Percentiles rank a stretch among this genome's conserved stretches.
These are phyloP conservation scores for Rhineura floridana DNA, from an alignment of 2,113 vertebrate genomes.

Conservation along the genomic window DNA sequence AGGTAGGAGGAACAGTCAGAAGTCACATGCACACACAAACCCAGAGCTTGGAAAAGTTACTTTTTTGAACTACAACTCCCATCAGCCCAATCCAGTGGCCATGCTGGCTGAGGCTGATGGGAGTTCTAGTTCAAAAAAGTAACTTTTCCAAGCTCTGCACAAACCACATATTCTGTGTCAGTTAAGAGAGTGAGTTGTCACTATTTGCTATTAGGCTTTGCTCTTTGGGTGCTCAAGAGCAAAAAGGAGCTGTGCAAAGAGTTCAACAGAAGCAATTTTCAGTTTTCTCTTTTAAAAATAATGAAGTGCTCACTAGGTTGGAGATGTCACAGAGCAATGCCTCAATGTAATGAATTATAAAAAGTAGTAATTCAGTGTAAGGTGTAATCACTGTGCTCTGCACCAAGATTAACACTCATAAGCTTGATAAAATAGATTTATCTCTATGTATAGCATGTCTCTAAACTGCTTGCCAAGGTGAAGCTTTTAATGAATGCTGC, in stretches of 20 bases:
- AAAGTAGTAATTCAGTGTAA: conserved; percentile 51
- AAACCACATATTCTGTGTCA: neutral
- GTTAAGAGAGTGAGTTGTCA: neutral
- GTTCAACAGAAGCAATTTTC: conserved; percentile 36
- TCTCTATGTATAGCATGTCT: conserved; percentile 46
- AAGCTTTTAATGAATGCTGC: conserved; percentile 24
- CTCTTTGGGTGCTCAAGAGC: neutral
- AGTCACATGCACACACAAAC: too few relatives aligned
- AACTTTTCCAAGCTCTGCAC: too few relatives aligned
- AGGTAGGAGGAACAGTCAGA: too few relatives aligned
- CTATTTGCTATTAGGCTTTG: neutral
- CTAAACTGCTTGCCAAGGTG: conserved; percentile 47
- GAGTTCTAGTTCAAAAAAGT: too few relatives aligned
- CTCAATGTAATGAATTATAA: conserved; percentile 55
- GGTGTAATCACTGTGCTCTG: conserved; percentile 54
- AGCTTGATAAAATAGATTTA: conserved; percentile 61
- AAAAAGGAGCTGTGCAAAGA: conserved; percentile 21
- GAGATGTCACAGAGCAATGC: conserved; percentile 28
- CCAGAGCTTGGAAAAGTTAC: too few relatives aligned
- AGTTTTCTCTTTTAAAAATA: conserved; percentile 53
- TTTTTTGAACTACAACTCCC: too few relatives aligned
- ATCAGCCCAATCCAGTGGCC: too few relatives aligned
- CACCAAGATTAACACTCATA: conserved; percentile 46
- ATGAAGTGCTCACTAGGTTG: conserved; percentile 41
- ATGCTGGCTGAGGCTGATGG: too few relatives aligned